Conservation (phyloP, 1,140 invertebrate genomes). For the Caenorhabditis inopinata region DNA sequence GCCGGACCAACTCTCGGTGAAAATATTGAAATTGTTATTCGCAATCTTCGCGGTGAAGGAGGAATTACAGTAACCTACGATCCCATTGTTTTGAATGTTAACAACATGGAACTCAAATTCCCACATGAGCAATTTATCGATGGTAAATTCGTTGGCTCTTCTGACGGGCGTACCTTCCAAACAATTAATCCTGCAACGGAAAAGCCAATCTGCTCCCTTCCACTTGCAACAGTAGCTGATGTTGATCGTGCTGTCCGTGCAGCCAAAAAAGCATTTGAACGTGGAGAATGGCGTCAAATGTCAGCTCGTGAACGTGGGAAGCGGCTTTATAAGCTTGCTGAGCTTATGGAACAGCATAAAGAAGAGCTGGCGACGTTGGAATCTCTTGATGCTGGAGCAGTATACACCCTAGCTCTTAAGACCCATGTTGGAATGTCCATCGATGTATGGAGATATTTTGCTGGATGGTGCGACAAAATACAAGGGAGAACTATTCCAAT, state of each 20-base stretch:
- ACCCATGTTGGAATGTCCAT: constrained; percentile 92
- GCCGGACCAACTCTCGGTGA: constrained; percentile 85
- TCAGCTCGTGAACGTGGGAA: constrained; percentile 79
- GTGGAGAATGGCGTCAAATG: constrained; percentile 84
- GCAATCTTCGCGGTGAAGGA: constrained; percentile 73
- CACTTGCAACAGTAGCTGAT: constrained; percentile 77
- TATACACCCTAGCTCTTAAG: constrained; percentile 89
- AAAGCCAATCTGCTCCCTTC: constrained; percentile 73
- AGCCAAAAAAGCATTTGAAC: constrained; percentile 79
- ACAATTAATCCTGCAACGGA: constrained; percentile 84
- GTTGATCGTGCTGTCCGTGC: constrained; percentile 83
- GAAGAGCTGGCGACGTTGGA: constrained; percentile 91
- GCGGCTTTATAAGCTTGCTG: constrained; percentile 78
- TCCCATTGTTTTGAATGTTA: constrained; percentile 72
- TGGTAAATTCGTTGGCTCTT: constrained; percentile 74
- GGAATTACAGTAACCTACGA: constrained; percentile 53
- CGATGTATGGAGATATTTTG: constrained; percentile 86
- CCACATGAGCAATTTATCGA: constrained; percentile 85
- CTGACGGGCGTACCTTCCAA: constrained; percentile 68
- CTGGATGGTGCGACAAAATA: constrained; percentile 71
- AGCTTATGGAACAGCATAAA: constrained; percentile 87
- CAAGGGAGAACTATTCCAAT: constrained; percentile 73
- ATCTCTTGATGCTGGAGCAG: constrained; percentile 86
- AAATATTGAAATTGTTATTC: constrained; percentile 75
- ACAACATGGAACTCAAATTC: constrained; percentile 81